These are phyloP conservation scores for Amphipoea oculea DNA, from an alignment of 2,888 invertebrate genomes.

Conservation along the genomic window DNA sequence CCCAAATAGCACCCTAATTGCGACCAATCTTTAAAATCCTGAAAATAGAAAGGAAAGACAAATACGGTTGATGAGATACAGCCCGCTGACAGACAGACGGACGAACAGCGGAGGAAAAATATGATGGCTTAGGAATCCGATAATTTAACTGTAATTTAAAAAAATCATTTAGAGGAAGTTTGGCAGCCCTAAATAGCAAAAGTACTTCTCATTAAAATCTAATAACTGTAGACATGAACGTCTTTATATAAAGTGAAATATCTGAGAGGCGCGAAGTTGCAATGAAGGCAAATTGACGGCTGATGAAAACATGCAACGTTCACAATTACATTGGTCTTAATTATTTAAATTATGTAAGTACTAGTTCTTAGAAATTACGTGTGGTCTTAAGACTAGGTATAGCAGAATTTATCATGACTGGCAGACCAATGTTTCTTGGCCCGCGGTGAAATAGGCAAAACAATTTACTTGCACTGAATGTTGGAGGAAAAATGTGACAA, in stretches of 20 bases:
- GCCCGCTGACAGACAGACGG: not conserved
- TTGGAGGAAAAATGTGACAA: not conserved
- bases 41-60: not conserved
- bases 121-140: not conserved
- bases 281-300: slow-evolving; percentile 26
- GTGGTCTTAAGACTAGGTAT: slow-evolving; percentile 40
- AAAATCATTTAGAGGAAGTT: not conserved
- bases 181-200: slow-evolving; percentile 37
- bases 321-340: slow-evolving; percentile 46
- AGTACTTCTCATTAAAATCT: slow-evolving; percentile 51
- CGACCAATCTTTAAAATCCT: not conserved
- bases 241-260: slow-evolving; percentile 52
- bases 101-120: not conserved
- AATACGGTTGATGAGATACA: not conserved
- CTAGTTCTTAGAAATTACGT: slow-evolving; percentile 42
- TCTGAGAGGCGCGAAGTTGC: slow-evolving; percentile 24
- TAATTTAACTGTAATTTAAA: not conserved
- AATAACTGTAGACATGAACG: slow-evolving; percentile 47
- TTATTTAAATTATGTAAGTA: slow-evolving; percentile 51
- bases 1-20: too few species aligned
- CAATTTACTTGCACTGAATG: not conserved
- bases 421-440: not conserved
- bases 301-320: slow-evolving; percentile 17
- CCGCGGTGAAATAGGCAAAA: not conserved
- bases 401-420: slow-evolving; percentile 10